Evolutionary conservation across 2,113 vertebrate genomes (phyloP), one percentile per base, ranked within the genome.

Genomic region (Caretta caretta): DNA sequence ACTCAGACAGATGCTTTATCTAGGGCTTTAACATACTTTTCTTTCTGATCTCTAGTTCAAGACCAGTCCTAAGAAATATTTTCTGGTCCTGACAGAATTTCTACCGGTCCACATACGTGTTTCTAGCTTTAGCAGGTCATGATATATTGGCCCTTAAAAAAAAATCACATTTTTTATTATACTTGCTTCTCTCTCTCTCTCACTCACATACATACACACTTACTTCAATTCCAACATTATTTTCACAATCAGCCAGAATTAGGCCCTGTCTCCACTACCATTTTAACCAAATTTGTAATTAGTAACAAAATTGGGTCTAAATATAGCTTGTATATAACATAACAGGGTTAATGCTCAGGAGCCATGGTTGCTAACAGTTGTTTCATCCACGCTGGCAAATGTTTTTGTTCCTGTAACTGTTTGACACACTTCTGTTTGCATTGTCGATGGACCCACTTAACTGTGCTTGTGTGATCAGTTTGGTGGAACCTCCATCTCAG

Each of bases 331-430:
- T 1, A 54, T 87, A 35, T 42, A 13, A 83, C 16, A 50, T 13
- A 75, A 81, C 48, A 86, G 75, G 38, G 83, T 78, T 90, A 91
- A 87, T 38, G 24, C 14, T 42, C 53, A 16, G 0, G 24, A 12
- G 4, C 78, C 12, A 19, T 94, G 84, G 38, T n/a, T 88, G 46
- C 62, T 85, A 35, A 54, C 27, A 48, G 54, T 20, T 87, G 1
- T 17, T 10, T 46, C 20, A 93, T 87, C 29, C 59, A 75, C 35
- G 19, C 53, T 96, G 80, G 24, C 48, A 95, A 93, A 92, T n/a
- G 4, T 50, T 83, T 72, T 51, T 56, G 20, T 1, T 51, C 94
- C 86, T 72, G 29, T 86, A 72, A 72, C 38, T 25, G 35, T 95
- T 72, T 35, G 46, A 27, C 75, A 35, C 35, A 38, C 14, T 42